Evolutionary conservation across 2,888 invertebrate species (phyloP), one percentile per base, ranked within the genome.

Genomic region (Acanthosepion esculentum): DNA sequence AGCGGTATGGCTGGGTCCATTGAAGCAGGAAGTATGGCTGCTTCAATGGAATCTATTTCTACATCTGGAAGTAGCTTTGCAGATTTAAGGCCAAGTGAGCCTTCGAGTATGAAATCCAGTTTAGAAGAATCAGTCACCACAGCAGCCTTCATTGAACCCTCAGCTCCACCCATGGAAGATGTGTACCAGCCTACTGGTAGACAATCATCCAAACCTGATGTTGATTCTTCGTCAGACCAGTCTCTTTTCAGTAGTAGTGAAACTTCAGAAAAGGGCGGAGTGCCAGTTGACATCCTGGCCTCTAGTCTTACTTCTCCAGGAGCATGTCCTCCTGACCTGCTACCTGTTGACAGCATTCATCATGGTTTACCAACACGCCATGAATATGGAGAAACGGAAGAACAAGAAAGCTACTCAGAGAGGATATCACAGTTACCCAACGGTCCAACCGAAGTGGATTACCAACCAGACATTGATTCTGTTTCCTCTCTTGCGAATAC

Each of bases 401-500:
- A 95, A 48, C 59, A 94, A n/a, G 94, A 95, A 55, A 20, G 91
- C 59, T 53, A n/a, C 48, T 48, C 93, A 48, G 93, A 93, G n/a
- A 94, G n/a, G 94, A 95, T 41, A 92, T 91, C 93, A n/a, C 92
- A 91, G 33, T 94, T 96, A 41, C 96, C 96, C 48, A 98, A 98
- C 97, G 98, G 98, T 26, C 98, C 98, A 94, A 98, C 98, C 93
- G 98, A 98, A 97, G 98, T 98, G 91, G 98, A 98, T 48, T 98
- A 97, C 96, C 97, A 97, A 94, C 97, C 98, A 50, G 98, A 97
- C 95, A 94, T 95, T 33, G 96, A 96, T 94, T 96, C 95, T 92
- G 95, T 94, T 95, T 95, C 95, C 41, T 94, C 95, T 64, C 78
- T 78, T 78, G 94, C 48, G 48, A 59, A 94, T 59, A 48, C 94